A percentile compares a stretch with the other conserved stretches of the same genome.
These are phyloP conservation scores for Petroica traversi DNA, from an alignment of 2,113 vertebrate species.

Conservation along the genomic window DNA sequence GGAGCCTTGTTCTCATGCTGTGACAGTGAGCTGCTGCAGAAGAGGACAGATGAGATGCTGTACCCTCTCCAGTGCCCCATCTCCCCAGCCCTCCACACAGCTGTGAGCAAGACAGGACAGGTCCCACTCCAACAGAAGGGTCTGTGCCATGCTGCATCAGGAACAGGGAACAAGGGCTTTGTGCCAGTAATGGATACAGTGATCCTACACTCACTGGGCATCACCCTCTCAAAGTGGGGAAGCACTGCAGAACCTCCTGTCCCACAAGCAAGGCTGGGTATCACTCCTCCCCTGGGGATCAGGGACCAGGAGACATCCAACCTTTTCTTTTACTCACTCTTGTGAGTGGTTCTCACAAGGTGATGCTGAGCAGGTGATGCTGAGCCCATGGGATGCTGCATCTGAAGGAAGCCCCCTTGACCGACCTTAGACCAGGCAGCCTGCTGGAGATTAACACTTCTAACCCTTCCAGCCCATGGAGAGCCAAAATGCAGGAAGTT, in stretches of 20 bases:
- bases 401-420: not conserved
- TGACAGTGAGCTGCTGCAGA: not conserved
- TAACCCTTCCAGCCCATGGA: not conserved
- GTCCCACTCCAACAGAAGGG: not conserved
- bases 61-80: not conserved
- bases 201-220: not conserved
- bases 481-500: not conserved
- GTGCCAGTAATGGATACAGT: not conserved
- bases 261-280: not conserved
- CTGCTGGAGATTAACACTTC: not conserved
- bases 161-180: not conserved
- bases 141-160: not conserved
- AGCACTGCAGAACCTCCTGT: not conserved
- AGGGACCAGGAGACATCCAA: not conserved
- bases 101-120: not conserved
- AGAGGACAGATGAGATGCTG: not conserved
- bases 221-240: not conserved
- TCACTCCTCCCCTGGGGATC: not conserved
- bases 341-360: too few species aligned
- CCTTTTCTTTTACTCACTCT: not conserved
- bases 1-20: not conserved
- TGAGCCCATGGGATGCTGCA: not conserved
- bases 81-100: not conserved
- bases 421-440: not conserved
- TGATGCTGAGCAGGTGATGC: not conserved